Conservation (phyloP, 2,888 invertebrate species). For the Meiosimyza platycephala region DNA sequence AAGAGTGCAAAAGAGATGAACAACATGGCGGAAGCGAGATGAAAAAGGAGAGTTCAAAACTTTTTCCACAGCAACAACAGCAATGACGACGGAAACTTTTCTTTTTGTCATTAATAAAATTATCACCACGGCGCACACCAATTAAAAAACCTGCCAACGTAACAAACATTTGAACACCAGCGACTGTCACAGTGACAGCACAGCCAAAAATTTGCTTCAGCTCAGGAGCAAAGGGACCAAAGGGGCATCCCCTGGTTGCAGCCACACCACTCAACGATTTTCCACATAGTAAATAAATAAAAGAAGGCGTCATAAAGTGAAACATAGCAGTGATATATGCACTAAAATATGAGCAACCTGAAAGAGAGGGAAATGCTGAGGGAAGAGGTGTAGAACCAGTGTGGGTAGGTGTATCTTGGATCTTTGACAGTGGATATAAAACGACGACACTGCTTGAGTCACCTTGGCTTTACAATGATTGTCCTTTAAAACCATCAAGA, state of each 20-base stretch:
- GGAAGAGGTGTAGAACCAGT: not conserved
- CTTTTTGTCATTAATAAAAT: slow-evolving; percentile 66
- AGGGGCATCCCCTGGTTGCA: too few species aligned
- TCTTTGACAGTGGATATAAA: not conserved
- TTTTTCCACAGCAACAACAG: slow-evolving; percentile 39
- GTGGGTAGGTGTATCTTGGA: not conserved
- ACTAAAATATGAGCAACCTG: slow-evolving; percentile 19
- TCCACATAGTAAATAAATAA: slow-evolving; percentile 4
- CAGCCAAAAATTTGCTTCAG: not conserved
- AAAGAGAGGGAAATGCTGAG: not conserved
- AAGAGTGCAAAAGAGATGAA: slow-evolving; percentile 3
- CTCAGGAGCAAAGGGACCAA: slow-evolving; percentile 1
- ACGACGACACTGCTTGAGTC: not conserved
- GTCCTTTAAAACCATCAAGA: too few species aligned
- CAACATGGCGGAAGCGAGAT: slow-evolving; percentile 3
- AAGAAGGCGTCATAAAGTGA: not conserved
- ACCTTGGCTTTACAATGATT: too few species aligned
- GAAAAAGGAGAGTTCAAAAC: slow-evolving; percentile 34
- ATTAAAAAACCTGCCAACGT: slow-evolving; percentile 66
- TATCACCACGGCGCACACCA: slow-evolving; percentile 64
- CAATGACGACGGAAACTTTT: slow-evolving; percentile 46
- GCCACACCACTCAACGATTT: too few species aligned
- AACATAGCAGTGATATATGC: slow-evolving; percentile 14
- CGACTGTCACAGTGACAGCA: slow-evolving; percentile 44
- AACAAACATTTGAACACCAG: slow-evolving; percentile 56